Conservation (phyloP, 2,113 vertebrate species). For the Amia ocellicauda region DNA sequence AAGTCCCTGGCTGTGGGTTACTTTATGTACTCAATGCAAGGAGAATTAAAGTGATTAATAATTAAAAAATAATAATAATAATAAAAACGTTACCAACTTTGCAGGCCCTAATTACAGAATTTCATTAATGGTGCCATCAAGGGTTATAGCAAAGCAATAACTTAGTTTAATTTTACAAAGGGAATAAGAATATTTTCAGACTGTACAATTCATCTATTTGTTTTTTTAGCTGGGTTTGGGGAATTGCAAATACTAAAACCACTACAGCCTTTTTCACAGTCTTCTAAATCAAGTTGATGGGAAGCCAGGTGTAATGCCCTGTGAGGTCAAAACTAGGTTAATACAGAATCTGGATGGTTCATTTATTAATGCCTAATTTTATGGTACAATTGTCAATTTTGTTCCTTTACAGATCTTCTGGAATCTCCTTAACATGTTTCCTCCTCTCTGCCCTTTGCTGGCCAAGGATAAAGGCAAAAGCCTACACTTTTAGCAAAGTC, state of each 20-base stretch:
- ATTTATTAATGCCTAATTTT: not conserved
- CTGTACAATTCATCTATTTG: no score
- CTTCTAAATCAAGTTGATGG: no score
- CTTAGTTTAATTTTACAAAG: not conserved
- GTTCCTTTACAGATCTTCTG: slow-evolving; percentile 7
- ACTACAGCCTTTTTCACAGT: no score
- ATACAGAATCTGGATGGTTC: not conserved
- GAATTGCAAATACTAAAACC: no score
- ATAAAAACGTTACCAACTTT: not conserved
- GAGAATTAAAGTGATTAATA: not conserved
- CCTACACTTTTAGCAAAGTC: slow-evolving; percentile 9
- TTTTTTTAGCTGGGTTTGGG: no score
- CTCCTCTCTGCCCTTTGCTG: not conserved
- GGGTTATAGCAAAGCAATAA: not conserved
- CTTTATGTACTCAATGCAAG: not conserved
- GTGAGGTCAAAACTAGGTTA: no score
- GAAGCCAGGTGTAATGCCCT: no score
- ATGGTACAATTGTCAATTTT: not conserved
- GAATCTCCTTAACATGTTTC: slow-evolving; percentile 4
- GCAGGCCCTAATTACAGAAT: not conserved
- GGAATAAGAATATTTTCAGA: not conserved
- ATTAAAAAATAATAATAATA: not conserved
- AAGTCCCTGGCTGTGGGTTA: no score
- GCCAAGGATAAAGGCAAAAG: slow-evolving; percentile 3
- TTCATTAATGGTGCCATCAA: not conserved